A percentile compares a stretch with the other conserved stretches of the same genome.
Evolutionary conservation across 2,888 invertebrate species (phyloP).

Genomic region (Clepsis dumicolana): DNA sequence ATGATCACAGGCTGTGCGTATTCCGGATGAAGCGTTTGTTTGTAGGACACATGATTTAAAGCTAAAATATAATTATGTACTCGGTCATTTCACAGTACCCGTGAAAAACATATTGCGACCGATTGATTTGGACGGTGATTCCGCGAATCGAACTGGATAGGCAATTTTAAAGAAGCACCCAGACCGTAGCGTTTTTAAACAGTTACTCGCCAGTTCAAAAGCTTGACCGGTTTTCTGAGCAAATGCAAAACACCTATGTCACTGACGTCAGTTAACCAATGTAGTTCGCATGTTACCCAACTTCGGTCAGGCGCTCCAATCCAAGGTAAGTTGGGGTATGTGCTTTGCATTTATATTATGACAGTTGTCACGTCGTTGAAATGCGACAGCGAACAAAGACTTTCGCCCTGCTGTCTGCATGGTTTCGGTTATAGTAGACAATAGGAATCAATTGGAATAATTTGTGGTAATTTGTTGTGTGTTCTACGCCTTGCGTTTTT

Average conservation of each 20-base stretch:
- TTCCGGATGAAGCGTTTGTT: slow-evolving; percentile 17
- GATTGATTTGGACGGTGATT: slow-evolving; percentile 28
- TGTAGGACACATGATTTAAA: not conserved
- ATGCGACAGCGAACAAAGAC: slow-evolving; percentile 46
- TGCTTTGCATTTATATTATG: slow-evolving; percentile 61
- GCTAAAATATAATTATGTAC: not conserved
- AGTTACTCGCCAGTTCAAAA: slow-evolving; percentile 27
- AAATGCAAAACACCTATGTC: slow-evolving; percentile 31
- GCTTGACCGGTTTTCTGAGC: slow-evolving; percentile 36
- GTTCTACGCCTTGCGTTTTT: not conserved
- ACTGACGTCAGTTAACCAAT: slow-evolving; percentile 20
- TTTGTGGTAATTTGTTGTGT: slow-evolving; percentile 43
- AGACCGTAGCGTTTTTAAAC: slow-evolving; percentile 23
- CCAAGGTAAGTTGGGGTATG: slow-evolving; percentile 64
- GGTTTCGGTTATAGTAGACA: slow-evolving; percentile 47
- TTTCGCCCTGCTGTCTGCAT: slow-evolving; percentile 31
- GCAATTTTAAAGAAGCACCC: slow-evolving; percentile 41
- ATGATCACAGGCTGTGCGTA: not conserved
- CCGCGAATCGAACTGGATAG: slow-evolving; percentile 28
- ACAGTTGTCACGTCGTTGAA: slow-evolving; percentile 46
- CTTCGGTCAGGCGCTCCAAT: slow-evolving; percentile 53
- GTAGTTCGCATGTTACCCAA: slow-evolving; percentile 54
- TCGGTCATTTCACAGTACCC: not conserved
- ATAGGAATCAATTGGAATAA: slow-evolving; percentile 53
- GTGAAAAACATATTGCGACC: not conserved